Percentiles rank a stretch among this genome's conserved stretches.
These are phyloP conservation scores for Pampusana beccarii DNA, from an alignment of 2,113 vertebrate genomes.

Conservation along the genomic window DNA sequence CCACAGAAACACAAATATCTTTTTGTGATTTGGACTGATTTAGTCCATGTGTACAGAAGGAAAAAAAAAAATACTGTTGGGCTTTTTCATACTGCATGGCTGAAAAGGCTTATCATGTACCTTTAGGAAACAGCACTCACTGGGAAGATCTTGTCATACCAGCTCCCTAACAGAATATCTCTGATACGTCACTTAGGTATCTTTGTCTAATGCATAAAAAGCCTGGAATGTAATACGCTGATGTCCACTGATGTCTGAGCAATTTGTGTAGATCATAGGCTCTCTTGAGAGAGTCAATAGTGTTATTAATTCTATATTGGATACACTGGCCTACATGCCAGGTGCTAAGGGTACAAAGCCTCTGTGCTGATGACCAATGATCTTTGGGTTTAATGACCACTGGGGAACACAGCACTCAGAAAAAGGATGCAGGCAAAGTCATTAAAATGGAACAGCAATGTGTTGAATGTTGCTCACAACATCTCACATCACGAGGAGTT, in stretches of 20 bases:
- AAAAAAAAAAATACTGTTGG: neutral
- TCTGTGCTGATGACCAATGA: neutral
- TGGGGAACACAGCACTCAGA: fast-evolving
- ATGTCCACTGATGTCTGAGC: neutral
- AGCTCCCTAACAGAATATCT: neutral
- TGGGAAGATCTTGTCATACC: fast-evolving
- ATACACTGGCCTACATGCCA: neutral
- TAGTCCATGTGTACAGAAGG: fast-evolving
- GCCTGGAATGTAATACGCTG: neutral
- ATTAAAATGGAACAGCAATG: neutral
- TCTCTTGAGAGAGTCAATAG: neutral
- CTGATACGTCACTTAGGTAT: neutral
- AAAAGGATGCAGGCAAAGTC: neutral
- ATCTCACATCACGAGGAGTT: neutral
- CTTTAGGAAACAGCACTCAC: neutral
- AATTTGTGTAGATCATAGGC: neutral
- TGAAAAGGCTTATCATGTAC: neutral
- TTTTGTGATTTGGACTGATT: neutral
- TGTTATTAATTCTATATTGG: neutral
- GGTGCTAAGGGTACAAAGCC: neutral
- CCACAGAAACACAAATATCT: neutral
- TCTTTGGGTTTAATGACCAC: neutral
- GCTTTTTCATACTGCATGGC: neutral
- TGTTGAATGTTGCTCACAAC: neutral
- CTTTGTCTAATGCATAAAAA: neutral